phyloP scores from a whole-genome alignment of 92 coral and sea anemone genomes.

The Zoanthus solanderi region DNA sequence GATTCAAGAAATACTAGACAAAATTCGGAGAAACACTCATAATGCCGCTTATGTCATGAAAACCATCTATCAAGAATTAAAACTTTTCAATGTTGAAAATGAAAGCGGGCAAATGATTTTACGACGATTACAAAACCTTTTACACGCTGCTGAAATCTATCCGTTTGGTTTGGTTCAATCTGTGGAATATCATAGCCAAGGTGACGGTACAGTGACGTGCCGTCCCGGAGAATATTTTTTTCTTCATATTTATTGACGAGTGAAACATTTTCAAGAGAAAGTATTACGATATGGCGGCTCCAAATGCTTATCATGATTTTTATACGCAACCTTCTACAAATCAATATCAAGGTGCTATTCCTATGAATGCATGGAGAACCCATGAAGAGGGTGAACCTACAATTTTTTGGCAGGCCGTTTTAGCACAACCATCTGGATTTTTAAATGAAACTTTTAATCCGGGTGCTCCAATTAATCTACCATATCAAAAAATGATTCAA shows the following conservation, averaged over 20 bases:
- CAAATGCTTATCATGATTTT: neutral
- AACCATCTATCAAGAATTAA: conserved; percentile 1
- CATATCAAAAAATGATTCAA: neutral
- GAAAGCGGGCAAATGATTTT: neutral
- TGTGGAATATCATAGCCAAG: neutral
- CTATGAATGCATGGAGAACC: neutral
- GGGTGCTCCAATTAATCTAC: neutral
- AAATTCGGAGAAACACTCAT: neutral
- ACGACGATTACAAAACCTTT: neutral
- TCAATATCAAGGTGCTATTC: neutral
- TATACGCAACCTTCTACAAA: neutral
- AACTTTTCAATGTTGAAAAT: neutral
- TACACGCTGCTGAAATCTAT: neutral
- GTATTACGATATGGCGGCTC: neutral
- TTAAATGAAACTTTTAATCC: neutral
- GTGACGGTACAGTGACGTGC: neutral
- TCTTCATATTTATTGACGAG: neutral
- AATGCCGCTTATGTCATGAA: neutral
- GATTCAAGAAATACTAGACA: neutral
- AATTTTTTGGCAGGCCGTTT: neutral
- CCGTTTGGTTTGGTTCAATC: neutral
- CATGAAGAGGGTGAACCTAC: neutral
- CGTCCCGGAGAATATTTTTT: neutral
- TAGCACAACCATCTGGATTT: neutral
- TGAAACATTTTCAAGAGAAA: neutral